Percentiles rank a stretch among this genome's conserved stretches.
phyloP scores from a whole-genome alignment of 2,888 invertebrate species.

The Mactromeris polynyma region DNA sequence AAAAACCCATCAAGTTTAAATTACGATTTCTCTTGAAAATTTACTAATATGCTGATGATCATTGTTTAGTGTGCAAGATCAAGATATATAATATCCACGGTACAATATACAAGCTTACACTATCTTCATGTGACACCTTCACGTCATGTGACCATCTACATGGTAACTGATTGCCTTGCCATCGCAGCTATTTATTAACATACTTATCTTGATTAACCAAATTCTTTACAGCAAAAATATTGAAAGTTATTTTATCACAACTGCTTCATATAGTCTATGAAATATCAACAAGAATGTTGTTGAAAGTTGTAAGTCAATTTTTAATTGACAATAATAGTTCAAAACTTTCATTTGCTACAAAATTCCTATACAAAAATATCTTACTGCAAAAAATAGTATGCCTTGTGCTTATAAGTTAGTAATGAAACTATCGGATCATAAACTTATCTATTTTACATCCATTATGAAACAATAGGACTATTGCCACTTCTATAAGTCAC shows the following conservation, averaged over 20 bases:
- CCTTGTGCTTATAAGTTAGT: too few relatives aligned
- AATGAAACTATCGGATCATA: too few relatives aligned
- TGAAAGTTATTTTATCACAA: constrained; percentile 1
- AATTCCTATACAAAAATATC: too few relatives aligned
- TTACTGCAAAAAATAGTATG: too few relatives aligned
- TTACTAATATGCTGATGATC: not conserved
- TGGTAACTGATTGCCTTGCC: not conserved
- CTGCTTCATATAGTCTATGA: not conserved
- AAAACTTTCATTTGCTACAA: too few relatives aligned
- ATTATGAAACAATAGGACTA: too few relatives aligned
- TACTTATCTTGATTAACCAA: not conserved
- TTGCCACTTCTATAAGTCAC: too few relatives aligned
- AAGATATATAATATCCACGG: not conserved
- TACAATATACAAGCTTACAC: not conserved
- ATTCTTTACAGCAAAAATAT: not conserved
- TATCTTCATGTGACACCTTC: not conserved
- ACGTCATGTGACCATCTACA: not conserved
- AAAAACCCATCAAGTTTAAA: not conserved
- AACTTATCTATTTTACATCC: too few relatives aligned
- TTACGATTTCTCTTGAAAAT: not conserved
- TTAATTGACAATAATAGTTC: too few relatives aligned
- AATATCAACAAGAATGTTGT: too few relatives aligned
- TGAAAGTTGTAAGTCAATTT: too few relatives aligned
- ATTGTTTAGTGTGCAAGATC: not conserved
- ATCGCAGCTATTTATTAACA: not conserved